Evolutionary conservation across 2,888 invertebrate genomes (phyloP).

Genomic region (Auanema freiburgensis): DNA sequence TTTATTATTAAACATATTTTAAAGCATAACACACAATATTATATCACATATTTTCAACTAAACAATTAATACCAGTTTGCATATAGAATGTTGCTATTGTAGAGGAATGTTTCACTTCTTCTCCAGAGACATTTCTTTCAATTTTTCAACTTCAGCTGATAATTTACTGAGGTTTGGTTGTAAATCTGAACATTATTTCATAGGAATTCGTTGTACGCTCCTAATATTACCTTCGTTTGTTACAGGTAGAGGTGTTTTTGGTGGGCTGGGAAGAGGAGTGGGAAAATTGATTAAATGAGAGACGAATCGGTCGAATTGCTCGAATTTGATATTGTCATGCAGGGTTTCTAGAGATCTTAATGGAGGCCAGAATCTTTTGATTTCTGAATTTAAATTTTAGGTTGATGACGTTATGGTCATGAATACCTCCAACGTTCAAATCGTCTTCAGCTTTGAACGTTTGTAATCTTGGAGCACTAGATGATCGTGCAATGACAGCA

Average conservation of each 20-base stretch:
- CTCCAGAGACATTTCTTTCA: slow-evolving; percentile 11
- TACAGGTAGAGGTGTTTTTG: slow-evolving; percentile 39
- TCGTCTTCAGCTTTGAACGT: slow-evolving; percentile 58
- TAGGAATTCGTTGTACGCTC: neutral
- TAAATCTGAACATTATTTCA: neutral
- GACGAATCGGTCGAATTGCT: slow-evolving; percentile 41
- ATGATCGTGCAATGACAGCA: slow-evolving; percentile 65
- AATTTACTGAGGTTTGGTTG: slow-evolving; percentile 8
- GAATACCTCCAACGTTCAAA: slow-evolving; percentile 49
- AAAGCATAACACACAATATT: too few species aligned
- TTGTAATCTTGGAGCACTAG: slow-evolving; percentile 65
- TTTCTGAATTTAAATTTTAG: slow-evolving; percentile 43
- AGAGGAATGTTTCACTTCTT: neutral
- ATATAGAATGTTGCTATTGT: too few species aligned
- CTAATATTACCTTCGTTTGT: slow-evolving; percentile 1
- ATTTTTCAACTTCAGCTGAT: slow-evolving; percentile 11
- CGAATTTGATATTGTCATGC: slow-evolving; percentile 73
- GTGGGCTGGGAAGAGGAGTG: slow-evolving; percentile 42
- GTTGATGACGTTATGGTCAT: neutral
- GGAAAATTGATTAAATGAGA: slow-evolving; percentile 28
- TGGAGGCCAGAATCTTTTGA: slow-evolving; percentile 77
- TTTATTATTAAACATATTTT: too few species aligned
- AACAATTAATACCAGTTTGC: too few species aligned
- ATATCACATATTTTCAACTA: too few species aligned
- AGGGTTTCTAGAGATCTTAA: slow-evolving; percentile 94